These are phyloP conservation scores for Brachionus rubens DNA, from an alignment of 1,140 invertebrate genomes.

Conservation along the genomic window DNA sequence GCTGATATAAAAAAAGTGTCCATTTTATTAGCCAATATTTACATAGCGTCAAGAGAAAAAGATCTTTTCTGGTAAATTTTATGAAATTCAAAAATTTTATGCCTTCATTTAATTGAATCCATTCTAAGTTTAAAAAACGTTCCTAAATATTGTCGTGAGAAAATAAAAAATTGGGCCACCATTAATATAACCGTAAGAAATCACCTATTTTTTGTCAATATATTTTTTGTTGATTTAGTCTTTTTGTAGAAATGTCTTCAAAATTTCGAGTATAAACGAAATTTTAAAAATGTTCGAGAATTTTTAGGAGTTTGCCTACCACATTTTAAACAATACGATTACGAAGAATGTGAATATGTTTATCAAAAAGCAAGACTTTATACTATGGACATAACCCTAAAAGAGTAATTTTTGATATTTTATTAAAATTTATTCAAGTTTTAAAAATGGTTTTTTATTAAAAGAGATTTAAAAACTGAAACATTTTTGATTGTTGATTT, in stretches of 20 bases:
- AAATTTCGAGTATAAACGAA: not conserved
- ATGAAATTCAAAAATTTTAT: not conserved
- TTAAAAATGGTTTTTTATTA: not conserved
- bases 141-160: not conserved
- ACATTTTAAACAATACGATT: constrained; percentile 5
- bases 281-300: constrained; percentile 23
- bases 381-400: not conserved
- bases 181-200: not conserved
- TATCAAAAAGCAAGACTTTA: constrained; percentile 4
- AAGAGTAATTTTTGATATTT: not conserved
- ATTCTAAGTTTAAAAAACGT: not conserved
- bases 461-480: not conserved
- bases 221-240: not conserved
- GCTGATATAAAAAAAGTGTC: not conserved
- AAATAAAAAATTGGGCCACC: not conserved
- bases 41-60: not conserved
- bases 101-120: not conserved
- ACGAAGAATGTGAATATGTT: not conserved
- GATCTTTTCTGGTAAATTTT: not conserved
- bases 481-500: constrained; percentile 21
- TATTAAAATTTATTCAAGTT: not conserved
- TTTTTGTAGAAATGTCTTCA: not conserved
- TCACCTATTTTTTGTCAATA: no score
- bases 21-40: not conserved
- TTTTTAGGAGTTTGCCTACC: not conserved